A percentile compares a stretch with the other conserved stretches of the same genome.
phyloP scores from a whole-genome alignment of 2,113 vertebrate genomes.

The Prinia subflava region DNA sequence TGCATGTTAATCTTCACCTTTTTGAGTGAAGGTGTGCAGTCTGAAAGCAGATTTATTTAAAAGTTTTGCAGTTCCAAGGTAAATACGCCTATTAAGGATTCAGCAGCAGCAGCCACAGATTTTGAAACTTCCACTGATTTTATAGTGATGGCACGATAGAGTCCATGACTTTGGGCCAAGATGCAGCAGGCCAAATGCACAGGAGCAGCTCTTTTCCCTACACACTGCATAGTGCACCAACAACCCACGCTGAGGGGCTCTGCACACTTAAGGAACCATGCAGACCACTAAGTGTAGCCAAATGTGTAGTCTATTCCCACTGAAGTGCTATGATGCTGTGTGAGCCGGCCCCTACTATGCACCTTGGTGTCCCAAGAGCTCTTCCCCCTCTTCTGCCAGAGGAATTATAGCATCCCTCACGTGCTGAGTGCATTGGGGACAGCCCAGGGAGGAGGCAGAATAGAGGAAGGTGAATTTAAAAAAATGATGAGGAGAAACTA shows the following conservation, averaged over 20 bases:
- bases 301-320: neutral
- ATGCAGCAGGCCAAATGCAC: neutral
- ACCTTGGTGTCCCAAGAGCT: neutral
- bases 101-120: neutral
- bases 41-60: neutral
- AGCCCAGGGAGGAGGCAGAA: neutral
- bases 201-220: neutral
- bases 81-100: neutral
- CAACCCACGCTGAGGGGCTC: neutral
- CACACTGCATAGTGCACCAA: neutral
- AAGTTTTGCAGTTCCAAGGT: neutral
- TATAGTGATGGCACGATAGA: neutral
- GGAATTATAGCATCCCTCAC: neutral
- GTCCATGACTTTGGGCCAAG: neutral
- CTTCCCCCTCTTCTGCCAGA: neutral
- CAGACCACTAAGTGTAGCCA: neutral
- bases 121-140: neutral
- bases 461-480: neutral
- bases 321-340: rapidly evolving
- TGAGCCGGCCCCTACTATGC: neutral
- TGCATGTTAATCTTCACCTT: neutral
- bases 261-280: neutral
- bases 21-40: neutral
- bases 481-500: neutral
- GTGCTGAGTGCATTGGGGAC: rapidly evolving